Base-by-base conservation (phyloP, 2,797 vertebrate species). In the Enteromius mattozi region DNA sequence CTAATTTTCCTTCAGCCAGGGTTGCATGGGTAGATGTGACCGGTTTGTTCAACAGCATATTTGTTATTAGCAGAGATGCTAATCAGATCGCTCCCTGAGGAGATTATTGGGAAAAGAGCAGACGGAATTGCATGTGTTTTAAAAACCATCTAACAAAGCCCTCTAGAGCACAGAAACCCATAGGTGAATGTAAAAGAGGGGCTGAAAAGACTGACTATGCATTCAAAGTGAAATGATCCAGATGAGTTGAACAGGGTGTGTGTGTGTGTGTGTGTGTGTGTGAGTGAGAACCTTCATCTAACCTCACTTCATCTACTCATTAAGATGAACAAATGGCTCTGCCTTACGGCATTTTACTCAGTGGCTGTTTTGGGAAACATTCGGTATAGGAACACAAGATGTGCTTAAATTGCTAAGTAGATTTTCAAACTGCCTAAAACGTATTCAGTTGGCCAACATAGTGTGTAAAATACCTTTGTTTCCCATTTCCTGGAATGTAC, bases 51-150 rank as follows among this genome's bases (percentile, higher is more conserved):
- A 80, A 82, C 61, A 86, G 35, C 79, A 27, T 76, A 35, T 85
- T 82, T 88, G 69, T 80, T 84, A 88, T 59, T 80, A 78, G 71
- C 49, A 6, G 68, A 81, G 42, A 81, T 80, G 82, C 61, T 86
- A 84, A 85, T 86, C 82, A 79, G 79, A 65, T 70, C 61, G 71
- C 76, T 88, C 78, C 84, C 82, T 70, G 33, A 71, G 61, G 75
- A 86, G 81, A 84, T 84, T 84, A 79, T 78, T 33, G 33, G 56
- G 78, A 74, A 24, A 76, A 76, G 61, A 56, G 27, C 74, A 51
- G 59, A 37, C 45, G 19, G 66, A 69, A 74, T 81, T 68, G 76
- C 47, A 61, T 80, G 85, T 82, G 82, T 82, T 86, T 81, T 82
- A 72, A 88, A 86, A 70, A 82, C 9, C 72, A 86, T 71, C 81